Evolutionary conservation across 2,888 invertebrate species (phyloP).

Genomic region (Apamea monoglypha): DNA sequence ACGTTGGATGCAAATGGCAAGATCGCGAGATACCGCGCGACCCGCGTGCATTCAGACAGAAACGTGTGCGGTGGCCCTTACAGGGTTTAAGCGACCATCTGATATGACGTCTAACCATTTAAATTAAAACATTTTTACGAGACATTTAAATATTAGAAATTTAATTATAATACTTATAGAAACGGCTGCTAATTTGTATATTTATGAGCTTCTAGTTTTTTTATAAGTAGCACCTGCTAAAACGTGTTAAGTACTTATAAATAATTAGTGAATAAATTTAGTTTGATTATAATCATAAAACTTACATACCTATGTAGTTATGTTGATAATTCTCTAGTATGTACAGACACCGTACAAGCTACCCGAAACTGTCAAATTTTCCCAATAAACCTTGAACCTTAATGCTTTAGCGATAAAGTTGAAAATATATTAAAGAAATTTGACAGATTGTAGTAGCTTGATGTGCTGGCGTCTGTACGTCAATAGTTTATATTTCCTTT

Average conservation of each 20-base stretch:
- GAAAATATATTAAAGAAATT: no score
- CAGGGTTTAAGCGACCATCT: conserved; percentile 72
- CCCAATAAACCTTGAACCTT: no score
- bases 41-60: conserved; percentile 76
- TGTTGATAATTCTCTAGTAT: not conserved
- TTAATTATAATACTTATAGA: conserved; percentile 18
- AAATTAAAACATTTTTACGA: conserved; percentile 71
- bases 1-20: conserved; percentile 83
- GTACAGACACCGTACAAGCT: no score
- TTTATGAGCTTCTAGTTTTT: conserved; percentile 22
- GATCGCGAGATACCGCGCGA: conserved; percentile 80
- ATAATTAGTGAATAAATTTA: conserved; percentile 15
- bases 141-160: conserved; percentile 47
- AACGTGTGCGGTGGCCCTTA: conserved; percentile 84
- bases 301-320: not conserved
- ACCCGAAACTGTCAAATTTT: no score
- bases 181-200: conserved; percentile 10
- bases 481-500: no score
- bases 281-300: conserved; percentile 1
- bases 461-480: no score
- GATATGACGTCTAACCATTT: conserved; percentile 74
- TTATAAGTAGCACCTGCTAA: conserved; percentile 16
- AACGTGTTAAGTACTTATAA: conserved; percentile 5
- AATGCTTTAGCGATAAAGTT: no score
- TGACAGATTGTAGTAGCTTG: no score